A percentile compares a stretch with the other conserved stretches of the same genome.
phyloP scores from a whole-genome alignment of 2,888 invertebrate genomes.

The Nephrotoma guestfalica region DNA sequence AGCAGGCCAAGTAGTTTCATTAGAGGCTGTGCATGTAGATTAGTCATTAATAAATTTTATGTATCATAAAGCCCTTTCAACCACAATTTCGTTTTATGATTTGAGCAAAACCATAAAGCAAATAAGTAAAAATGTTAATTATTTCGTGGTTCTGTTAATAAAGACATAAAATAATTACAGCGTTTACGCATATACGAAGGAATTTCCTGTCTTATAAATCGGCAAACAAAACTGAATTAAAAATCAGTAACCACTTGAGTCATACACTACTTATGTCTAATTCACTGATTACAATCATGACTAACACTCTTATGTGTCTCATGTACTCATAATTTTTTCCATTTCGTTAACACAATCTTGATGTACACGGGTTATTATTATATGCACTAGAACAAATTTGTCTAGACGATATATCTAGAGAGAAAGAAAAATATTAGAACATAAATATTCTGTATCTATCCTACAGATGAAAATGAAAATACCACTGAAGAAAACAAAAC shows the following conservation, averaged over 20 bases:
- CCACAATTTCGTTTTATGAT: neutral
- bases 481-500: neutral
- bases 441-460: neutral
- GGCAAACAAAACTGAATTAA: neutral
- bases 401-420: neutral
- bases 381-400: neutral
- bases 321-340: neutral
- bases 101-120: neutral
- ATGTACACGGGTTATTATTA: too few species aligned
- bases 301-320: neutral
- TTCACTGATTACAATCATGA: neutral
- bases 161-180: neutral
- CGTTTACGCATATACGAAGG: neutral
- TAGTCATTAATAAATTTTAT: neutral
- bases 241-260: neutral
- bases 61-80: neutral
- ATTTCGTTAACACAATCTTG: neutral
- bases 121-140: neutral
- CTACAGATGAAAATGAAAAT: neutral
- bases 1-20: neutral
- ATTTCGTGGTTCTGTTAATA: neutral
- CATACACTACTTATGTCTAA: neutral
- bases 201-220: neutral
- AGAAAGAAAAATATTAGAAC: neutral
- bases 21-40: neutral